A percentile compares a stretch with the other conserved stretches of the same genome.
These are phyloP conservation scores for Abscondita cerata DNA, from an alignment of 2,888 invertebrate genomes.

Conservation along the genomic window DNA sequence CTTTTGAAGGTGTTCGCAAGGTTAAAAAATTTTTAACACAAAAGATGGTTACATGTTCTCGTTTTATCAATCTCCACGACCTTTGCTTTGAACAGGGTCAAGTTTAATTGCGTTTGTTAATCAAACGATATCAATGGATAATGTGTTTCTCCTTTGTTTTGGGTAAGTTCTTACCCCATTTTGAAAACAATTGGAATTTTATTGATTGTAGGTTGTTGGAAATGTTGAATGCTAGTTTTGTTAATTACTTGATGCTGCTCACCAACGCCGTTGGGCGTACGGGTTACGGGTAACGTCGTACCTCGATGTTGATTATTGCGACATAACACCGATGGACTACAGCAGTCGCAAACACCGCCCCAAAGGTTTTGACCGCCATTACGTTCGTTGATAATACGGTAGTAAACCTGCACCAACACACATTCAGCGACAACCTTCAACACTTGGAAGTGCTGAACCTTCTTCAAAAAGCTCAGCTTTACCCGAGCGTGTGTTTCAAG, in stretches of 20 bases:
- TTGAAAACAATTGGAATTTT: too few relatives aligned
- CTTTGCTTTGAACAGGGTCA: too few relatives aligned
- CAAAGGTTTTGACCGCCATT: constrained; percentile 9
- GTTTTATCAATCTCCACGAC: too few relatives aligned
- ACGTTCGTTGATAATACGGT: constrained; percentile 10
- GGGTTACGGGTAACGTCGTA: background rate
- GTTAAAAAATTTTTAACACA: too few relatives aligned
- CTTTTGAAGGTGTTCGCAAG: constrained; percentile 35
- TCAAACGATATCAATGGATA: too few relatives aligned
- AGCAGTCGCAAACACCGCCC: background rate
- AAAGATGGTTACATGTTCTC: constrained; percentile 6
- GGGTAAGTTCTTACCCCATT: too few relatives aligned
- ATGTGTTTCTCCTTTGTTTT: too few relatives aligned
- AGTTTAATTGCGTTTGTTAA: too few relatives aligned
- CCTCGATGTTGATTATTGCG: constrained; percentile 4
- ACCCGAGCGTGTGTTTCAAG: background rate
- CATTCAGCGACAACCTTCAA: background rate
- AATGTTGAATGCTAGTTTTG: background rate
- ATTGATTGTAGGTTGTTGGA: too few relatives aligned
- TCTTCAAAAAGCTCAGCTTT: background rate
- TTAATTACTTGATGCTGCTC: constrained; percentile 15
- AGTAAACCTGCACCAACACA: background rate
- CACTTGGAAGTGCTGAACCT: constrained; percentile 18
- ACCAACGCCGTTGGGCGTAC: background rate
- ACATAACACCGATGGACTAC: constrained; percentile 1